Percentiles rank a stretch among this genome's conserved stretches.
phyloP scores from a whole-genome alignment of 1,140 invertebrate genomes.

The Bombus superbus region DNA sequence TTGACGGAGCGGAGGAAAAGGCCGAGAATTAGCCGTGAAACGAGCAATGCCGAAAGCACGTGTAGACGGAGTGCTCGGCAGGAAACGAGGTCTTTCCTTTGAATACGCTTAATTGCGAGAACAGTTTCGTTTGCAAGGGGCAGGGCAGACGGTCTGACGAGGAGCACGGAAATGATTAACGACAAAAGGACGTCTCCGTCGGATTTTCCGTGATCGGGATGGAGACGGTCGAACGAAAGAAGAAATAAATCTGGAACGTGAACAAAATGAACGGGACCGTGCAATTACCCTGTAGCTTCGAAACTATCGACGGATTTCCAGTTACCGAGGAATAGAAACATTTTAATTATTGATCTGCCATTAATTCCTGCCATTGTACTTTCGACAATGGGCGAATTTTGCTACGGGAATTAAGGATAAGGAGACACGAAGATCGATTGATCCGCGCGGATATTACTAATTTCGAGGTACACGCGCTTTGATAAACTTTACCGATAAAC shows the following conservation, averaged over 20 bases:
- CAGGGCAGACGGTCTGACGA: constrained; percentile 55
- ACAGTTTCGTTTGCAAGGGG: constrained; percentile 65
- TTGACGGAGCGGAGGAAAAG: not conserved
- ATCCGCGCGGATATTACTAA: not conserved
- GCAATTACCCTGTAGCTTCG: constrained; percentile 52
- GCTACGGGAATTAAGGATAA: not conserved
- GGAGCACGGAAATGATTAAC: constrained; percentile 73
- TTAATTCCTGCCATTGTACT: not conserved
- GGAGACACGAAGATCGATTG: not conserved
- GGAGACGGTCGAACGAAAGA: constrained; percentile 46
- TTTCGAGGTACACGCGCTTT: not conserved
- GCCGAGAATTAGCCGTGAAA: constrained; percentile 59
- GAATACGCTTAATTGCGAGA: constrained; percentile 73
- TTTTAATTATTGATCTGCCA: constrained; percentile 14
- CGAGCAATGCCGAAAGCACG: constrained; percentile 63
- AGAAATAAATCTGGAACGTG: constrained; percentile 58
- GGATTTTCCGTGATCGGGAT: constrained; percentile 27
- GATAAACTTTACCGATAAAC: constrained; percentile 21
- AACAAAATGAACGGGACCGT: constrained; percentile 46
- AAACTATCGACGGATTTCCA: constrained; percentile 17
- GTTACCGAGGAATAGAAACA: not conserved
- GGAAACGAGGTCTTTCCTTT: constrained; percentile 60
- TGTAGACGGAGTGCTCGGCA: constrained; percentile 44
- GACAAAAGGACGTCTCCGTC: constrained; percentile 63
- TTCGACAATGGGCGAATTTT: not conserved